Evolutionary conservation across 2,888 invertebrate species (phyloP), one percentile per base, ranked within the genome.

Genomic region (Aelia acuminata): DNA sequence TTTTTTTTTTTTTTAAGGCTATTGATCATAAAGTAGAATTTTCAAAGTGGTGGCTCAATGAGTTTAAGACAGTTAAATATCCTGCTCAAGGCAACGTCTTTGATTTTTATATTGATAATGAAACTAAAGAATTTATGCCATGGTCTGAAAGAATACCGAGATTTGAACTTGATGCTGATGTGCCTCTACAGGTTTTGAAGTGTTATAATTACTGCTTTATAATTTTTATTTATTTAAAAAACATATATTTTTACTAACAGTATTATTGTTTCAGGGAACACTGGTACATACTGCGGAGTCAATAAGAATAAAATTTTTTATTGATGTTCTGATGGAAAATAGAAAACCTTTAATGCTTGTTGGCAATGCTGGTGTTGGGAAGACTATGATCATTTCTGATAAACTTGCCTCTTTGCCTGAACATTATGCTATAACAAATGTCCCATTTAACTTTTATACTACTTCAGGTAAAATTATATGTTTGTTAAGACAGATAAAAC

Each of bases 11-110:
- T 39, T 43, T 43, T 39, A 11, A 93, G 93, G 91, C 93, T 35
- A 91, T 94, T 0, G 95, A 95, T 91, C 94, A 94, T 91, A 92
- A 95, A 91, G 92, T 93, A 91, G 97, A 99, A 92, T 99, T 98
- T 92, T 97, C 98, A 80, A 98, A 98, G 93, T 99, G 99, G 99
- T 99, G 98, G 97, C 94, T 96, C 22, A 98, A 97, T 91, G 99
- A 99, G 92, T 99, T 98, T 92, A 99, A 99, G 93, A 96, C 96
- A 43, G 94, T 99, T 4, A 98, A 97, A 92, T 98, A 98, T 92
- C 98, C 99, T 2, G 91, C 95, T 87, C 96, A 96, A 89, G 98
- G 98, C 7, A 98, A 98, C 1, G 98, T 99, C 11, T 99, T 99
- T 92, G 98, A 99, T 93, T 99, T 96, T 92, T 99, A 95, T 92